Base-by-base conservation (phyloP, 1,140 invertebrate species). In the Drosophila cardini region DNA sequence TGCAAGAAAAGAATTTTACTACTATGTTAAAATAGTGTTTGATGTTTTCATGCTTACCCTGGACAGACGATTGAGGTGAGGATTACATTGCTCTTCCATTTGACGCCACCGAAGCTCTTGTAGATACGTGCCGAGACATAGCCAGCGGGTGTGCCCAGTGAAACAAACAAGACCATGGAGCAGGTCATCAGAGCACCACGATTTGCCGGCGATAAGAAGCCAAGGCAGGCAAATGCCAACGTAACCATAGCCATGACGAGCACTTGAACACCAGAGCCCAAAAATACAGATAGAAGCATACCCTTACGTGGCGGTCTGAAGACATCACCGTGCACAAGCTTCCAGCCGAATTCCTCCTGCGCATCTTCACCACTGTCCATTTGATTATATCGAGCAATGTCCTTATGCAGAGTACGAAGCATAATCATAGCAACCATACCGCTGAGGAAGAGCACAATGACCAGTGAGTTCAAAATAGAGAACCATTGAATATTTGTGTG, bases 341-440 rank as follows among this genome's bases (percentile, higher is more conserved):
- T 99, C 99, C 99, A 99, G 16, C 99, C 98, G 94, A 99, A 99
- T 92, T 99, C 98, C 93, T 99, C 99, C 93, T 95, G 94, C 9
- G 98, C 98, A 94, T 99, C 98, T 93, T 99, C 99, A 8, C 97
- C 97, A 79, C 96, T 97, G 90, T 98, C 97, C 94, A 97, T 97
- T 94, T 98, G 98, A 94, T 99, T 99, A 91, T 99, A 99, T 90
- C 99, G 94, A 13, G 98, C 98, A 90, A 99, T 99, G 93, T 99
- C 99, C 93, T 99, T 99, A 92, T 99, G 98, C 34, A 99, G 93
- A 15, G 98, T 99, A 65, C 99, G 94, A 58, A 99, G 93, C 92
- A 99, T 95, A 86, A 99, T 99, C 98, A 99, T 99, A 9, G 98
- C 99, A 10, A 99, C 98, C 98, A 99, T 99, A 78, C 98, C 99